Conservation (phyloP, 2,797 vertebrate genomes). For the Cygnus olor region DNA sequence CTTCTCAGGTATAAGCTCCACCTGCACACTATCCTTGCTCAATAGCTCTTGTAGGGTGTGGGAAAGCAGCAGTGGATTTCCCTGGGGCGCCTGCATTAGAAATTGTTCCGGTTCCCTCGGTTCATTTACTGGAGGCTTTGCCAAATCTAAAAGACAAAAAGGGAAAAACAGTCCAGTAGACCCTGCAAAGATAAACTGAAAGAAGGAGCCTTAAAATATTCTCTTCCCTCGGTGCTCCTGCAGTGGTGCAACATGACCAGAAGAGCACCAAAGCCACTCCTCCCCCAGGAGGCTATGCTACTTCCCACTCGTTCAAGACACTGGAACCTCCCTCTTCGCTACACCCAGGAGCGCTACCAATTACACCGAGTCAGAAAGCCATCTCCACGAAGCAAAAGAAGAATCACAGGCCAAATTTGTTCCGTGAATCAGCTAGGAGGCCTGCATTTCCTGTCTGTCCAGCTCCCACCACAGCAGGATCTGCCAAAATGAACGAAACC, state of each 20-base stretch:
- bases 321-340: neutral
- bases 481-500: constrained; percentile 9
- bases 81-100: constrained; percentile 86
- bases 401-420: constrained; percentile 50
- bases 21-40: constrained; percentile 86
- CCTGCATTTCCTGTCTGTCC: constrained; percentile 69
- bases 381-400: constrained; percentile 31
- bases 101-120: constrained; percentile 74
- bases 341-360: constrained; percentile 27
- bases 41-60: constrained; percentile 89
- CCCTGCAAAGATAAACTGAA: neutral
- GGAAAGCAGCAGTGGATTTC: constrained; percentile 85
- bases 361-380: constrained; percentile 30
- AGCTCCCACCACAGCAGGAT: constrained; percentile 64
- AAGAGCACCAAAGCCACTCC: neutral
- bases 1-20: constrained; percentile 97
- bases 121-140: constrained; percentile 83
- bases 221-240: neutral
- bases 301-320: neutral
- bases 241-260: constrained; percentile 4
- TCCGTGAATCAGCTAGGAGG: constrained; percentile 31
- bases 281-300: neutral
- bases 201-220: neutral
- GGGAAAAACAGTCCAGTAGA: neutral
- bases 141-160: constrained; percentile 82